Evolutionary conservation across 2,888 invertebrate species (phyloP).

Genomic region (Nezara viridula): DNA sequence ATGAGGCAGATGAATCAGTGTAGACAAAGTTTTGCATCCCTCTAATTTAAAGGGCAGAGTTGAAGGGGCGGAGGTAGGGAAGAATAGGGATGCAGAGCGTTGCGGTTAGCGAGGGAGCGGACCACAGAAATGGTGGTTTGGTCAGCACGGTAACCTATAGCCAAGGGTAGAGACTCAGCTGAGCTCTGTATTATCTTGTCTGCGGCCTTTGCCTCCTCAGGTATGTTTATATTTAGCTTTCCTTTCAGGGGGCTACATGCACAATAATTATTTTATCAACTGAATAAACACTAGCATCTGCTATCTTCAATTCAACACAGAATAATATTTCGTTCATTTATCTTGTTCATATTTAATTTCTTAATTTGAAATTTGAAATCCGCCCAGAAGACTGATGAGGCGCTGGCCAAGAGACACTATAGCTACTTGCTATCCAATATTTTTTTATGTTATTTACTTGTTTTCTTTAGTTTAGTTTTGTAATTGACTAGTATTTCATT

Average conservation of each 20-base stretch:
- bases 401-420: too few relatives aligned
- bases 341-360: too few relatives aligned
- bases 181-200: neutral
- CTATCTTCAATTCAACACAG: too few relatives aligned
- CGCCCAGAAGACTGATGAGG: too few relatives aligned
- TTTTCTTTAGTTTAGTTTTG: too few relatives aligned
- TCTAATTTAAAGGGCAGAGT: neutral
- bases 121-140: neutral
- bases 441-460: too few relatives aligned
- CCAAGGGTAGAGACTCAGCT: neutral
- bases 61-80: neutral
- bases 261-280: neutral
- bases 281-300: neutral
- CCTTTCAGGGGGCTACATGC: neutral
- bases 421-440: too few relatives aligned
- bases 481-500: too few relatives aligned
- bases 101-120: neutral
- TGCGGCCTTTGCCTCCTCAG: neutral
- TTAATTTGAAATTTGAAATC: too few relatives aligned
- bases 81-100: neutral
- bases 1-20: neutral
- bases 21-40: neutral
- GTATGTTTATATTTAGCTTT: neutral
- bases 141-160: neutral
- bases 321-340: too few relatives aligned